Conservation (phyloP, 2,113 vertebrate species). For the Pongo abelii region DNA sequence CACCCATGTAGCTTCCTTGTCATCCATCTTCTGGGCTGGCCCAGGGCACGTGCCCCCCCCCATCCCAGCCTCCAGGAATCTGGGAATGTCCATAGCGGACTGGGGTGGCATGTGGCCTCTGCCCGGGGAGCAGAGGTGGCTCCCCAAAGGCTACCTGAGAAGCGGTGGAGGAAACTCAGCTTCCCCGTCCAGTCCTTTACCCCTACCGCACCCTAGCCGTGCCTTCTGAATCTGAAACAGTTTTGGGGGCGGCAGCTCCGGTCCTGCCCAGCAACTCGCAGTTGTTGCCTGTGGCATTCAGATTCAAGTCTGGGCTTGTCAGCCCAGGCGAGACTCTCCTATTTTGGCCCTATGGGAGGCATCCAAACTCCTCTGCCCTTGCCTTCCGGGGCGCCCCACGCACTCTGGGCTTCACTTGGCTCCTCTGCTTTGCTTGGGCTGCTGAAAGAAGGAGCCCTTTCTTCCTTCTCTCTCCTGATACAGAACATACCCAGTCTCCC, state of each 20-base stretch:
- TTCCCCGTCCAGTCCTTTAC: neutral
- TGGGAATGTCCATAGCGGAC: fast-evolving
- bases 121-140: neutral
- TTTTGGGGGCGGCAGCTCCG: fast-evolving
- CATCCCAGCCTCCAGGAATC: neutral
- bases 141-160: neutral
- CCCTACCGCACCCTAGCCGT: neutral
- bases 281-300: neutral
- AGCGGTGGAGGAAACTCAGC: neutral
- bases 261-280: neutral
- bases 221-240: neutral
- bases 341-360: neutral
- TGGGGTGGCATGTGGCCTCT: neutral
- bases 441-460: too few species aligned
- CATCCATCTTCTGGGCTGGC: neutral
- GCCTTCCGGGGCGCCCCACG: fast-evolving
- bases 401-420: neutral
- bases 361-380: neutral
- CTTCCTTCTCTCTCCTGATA: neutral
- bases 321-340: neutral
- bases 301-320: conserved; percentile 48
- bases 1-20: neutral
- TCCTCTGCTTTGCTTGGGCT: neutral
- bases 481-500: neutral
- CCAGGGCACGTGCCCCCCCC: neutral